Percentiles rank a stretch among this genome's conserved stretches.
These are phyloP conservation scores for Lytechinus pictus DNA, from an alignment of 35 echinoderm and acorn worm species.

Conservation along the genomic window DNA sequence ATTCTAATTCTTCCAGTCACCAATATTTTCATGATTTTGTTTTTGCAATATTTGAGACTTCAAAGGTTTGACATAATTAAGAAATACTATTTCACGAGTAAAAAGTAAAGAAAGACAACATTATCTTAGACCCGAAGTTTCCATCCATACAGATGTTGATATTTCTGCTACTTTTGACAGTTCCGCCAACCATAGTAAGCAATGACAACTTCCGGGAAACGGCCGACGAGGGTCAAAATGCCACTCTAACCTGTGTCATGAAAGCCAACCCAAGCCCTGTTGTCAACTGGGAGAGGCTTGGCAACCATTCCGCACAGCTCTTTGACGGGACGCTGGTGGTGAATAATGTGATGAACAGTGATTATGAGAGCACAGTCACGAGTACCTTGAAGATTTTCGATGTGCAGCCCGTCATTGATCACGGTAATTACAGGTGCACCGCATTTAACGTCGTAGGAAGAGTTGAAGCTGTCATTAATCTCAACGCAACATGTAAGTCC, in stretches of 20 bases:
- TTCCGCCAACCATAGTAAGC: not conserved
- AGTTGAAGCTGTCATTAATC: not conserved
- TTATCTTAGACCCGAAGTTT: too few relatives aligned
- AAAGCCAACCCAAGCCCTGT: not conserved
- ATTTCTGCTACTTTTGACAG: not conserved
- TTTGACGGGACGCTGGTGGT: not conserved
- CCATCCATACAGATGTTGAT: not conserved
- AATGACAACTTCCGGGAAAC: not conserved
- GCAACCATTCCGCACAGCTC: not conserved
- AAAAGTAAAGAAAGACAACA: too few relatives aligned
- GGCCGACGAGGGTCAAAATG: not conserved
- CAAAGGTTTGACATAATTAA: too few relatives aligned
- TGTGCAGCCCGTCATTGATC: not conserved
- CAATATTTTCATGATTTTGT: too few relatives aligned
- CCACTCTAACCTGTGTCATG: not conserved
- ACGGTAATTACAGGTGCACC: not conserved
- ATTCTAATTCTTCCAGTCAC: too few relatives aligned
- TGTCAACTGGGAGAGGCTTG: not conserved
- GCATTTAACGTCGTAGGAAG: not conserved
- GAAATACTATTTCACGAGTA: too few relatives aligned
- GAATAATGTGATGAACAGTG: not conserved
- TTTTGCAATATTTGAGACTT: too few relatives aligned
- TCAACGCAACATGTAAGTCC: constrained; percentile 21
- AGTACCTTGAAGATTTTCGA: not conserved
- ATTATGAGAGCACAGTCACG: not conserved